Evolutionary conservation across 2,888 invertebrate species (phyloP).

Genomic region (Clistopyga incitator): DNA sequence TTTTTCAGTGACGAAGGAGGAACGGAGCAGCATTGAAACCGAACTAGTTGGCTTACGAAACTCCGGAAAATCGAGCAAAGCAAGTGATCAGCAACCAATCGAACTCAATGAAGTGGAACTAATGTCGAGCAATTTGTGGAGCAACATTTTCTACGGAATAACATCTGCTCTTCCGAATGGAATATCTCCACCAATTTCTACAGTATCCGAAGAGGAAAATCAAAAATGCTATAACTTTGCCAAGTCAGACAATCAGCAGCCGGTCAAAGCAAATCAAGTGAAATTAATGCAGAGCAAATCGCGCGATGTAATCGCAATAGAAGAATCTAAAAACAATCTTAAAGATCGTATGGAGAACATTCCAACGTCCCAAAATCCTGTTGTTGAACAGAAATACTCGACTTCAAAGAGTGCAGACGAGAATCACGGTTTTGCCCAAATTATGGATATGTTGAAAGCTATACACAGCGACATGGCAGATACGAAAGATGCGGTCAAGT

Average conservation of each 20-base stretch:
- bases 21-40: conserved; percentile 4
- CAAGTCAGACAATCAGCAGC: too few relatives aligned
- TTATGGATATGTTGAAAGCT: conserved; percentile 28
- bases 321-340: too few relatives aligned
- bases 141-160: too few relatives aligned
- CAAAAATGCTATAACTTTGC: too few relatives aligned
- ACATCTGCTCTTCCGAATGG: too few relatives aligned
- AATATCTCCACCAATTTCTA: too few relatives aligned
- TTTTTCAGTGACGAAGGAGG: conserved; percentile 47
- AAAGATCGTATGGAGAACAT: too few relatives aligned
- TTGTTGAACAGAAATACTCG: neutral
- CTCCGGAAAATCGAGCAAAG: neutral
- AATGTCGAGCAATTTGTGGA: neutral
- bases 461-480: conserved; percentile 40
- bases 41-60: conserved; percentile 33
- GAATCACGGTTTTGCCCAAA: neutral
- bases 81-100: neutral
- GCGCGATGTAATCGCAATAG: too few relatives aligned
- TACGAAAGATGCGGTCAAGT: conserved; percentile 29
- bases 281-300: too few relatives aligned
- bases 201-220: neutral
- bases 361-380: neutral
- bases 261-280: too few relatives aligned
- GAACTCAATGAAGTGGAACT: neutral
- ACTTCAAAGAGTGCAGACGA: neutral